phyloP scores from a whole-genome alignment of 2,888 invertebrate genomes.

The Leuctra nigra region DNA sequence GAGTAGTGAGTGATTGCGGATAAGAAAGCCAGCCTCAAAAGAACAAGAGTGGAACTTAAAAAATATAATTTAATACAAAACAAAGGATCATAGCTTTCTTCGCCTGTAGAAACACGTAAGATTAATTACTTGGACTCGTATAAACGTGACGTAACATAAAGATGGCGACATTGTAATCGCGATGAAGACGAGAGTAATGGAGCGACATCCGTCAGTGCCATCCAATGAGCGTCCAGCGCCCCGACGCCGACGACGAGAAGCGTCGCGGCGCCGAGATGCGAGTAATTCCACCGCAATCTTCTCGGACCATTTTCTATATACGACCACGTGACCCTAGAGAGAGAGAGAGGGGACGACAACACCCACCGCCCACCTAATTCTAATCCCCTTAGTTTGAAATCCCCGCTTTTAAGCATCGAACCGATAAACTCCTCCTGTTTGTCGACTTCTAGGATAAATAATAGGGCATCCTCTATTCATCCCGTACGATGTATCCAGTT shows the following conservation, averaged over 20 bases:
- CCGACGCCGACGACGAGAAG: not conserved
- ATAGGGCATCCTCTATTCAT: too few relatives aligned
- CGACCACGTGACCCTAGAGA: not conserved
- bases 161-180: not conserved
- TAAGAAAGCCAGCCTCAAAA: too few relatives aligned
- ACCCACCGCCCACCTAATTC: constrained; percentile 10
- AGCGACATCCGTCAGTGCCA: constrained; percentile 11
- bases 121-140: not conserved
- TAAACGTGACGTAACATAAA: not conserved
- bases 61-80: not conserved
- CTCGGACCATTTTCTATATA: constrained; percentile 12
- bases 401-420: constrained; percentile 1
- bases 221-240: not conserved
- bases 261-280: constrained; percentile 2
- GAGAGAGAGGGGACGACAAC: not conserved
- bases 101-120: not conserved
- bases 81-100: not conserved
- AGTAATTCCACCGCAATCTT: constrained; percentile 17
- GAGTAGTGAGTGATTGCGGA: too few relatives aligned
- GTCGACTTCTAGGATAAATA: too few relatives aligned
- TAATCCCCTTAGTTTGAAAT: not conserved
- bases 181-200: constrained; percentile 2
- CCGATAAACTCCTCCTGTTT: constrained; percentile 1
- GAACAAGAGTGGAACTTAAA: too few relatives aligned
- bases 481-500: too few relatives aligned